phyloP scores from a whole-genome alignment of 2,888 invertebrate species.

The Diadegma fenestrale region DNA sequence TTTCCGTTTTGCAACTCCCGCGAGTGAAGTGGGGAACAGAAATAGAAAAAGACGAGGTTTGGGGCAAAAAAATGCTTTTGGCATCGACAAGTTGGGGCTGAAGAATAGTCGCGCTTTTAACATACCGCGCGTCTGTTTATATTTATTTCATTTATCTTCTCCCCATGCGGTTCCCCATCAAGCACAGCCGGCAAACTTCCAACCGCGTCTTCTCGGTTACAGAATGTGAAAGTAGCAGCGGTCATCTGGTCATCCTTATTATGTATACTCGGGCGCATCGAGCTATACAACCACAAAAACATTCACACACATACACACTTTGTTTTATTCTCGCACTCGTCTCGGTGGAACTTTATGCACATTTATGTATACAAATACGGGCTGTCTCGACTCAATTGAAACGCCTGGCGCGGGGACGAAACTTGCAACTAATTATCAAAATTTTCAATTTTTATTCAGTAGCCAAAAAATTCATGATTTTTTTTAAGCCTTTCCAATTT shows the following conservation, averaged over 20 bases:
- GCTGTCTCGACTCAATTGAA: neutral
- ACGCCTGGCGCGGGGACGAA: neutral
- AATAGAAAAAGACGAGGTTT: neutral
- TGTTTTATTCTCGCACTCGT: slow-evolving; percentile 31
- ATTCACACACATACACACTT: neutral
- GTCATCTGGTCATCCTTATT: slow-evolving; percentile 75
- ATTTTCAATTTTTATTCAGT: neutral
- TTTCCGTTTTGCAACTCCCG: neutral
- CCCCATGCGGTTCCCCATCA: slow-evolving; percentile 22
- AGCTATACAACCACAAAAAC: slow-evolving; percentile 50
- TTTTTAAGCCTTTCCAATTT: too few species aligned
- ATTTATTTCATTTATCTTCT: slow-evolving; percentile 39
- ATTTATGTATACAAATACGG: slow-evolving; percentile 23
- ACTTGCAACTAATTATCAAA: too few species aligned
- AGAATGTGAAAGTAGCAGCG: slow-evolving; percentile 73
- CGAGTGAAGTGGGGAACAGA: slow-evolving; percentile 5
- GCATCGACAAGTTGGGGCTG: neutral
- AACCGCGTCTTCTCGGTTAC: slow-evolving; percentile 70
- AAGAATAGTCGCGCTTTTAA: neutral
- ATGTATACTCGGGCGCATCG: slow-evolving; percentile 69
- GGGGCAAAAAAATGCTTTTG: neutral
- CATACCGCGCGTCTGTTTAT: neutral
- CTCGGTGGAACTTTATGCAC: slow-evolving; percentile 29
- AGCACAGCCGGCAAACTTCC: slow-evolving; percentile 44
- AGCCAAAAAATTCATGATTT: too few species aligned